A percentile compares a stretch with the other conserved stretches of the same genome.
These are phyloP conservation scores for Morpho deidamia DNA, from an alignment of 2,888 invertebrate genomes.

Conservation along the genomic window DNA sequence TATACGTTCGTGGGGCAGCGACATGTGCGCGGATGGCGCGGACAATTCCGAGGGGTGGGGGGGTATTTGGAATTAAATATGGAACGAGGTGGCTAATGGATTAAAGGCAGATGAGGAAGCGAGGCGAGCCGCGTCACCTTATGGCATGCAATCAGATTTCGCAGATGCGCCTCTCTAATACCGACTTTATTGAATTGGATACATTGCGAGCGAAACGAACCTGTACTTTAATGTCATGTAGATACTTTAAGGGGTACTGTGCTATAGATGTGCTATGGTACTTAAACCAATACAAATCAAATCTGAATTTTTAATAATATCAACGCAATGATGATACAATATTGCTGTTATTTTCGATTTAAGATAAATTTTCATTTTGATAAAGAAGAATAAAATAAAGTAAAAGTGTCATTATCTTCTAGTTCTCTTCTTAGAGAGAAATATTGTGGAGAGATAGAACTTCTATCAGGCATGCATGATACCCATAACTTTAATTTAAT, in stretches of 20 bases:
- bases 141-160: conserved; percentile 55
- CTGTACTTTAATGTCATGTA: not conserved
- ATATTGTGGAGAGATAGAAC: too few relatives aligned
- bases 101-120: conserved; percentile 56
- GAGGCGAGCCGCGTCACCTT: conserved; percentile 45
- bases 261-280: too few relatives aligned
- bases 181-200: conserved; percentile 14
- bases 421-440: too few relatives aligned
- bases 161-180: conserved; percentile 51
- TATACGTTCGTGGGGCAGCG: conserved; percentile 65
- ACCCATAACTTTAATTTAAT: too few relatives aligned
- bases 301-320: too few relatives aligned
- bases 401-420: too few relatives aligned
- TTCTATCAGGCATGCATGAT: too few relatives aligned
- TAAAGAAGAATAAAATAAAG: too few relatives aligned
- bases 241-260: not conserved
- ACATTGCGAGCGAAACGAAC: not conserved
- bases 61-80: conserved; percentile 62
- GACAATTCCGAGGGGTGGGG: conserved; percentile 53
- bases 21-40: conserved; percentile 70
- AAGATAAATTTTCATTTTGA: too few relatives aligned
- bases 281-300: too few relatives aligned
- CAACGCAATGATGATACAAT: too few relatives aligned
- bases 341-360: too few relatives aligned
- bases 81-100: conserved; percentile 69